Evolutionary conservation across 2,113 vertebrate species (phyloP).

Genomic region (Poeciliopsis prolifica): DNA sequence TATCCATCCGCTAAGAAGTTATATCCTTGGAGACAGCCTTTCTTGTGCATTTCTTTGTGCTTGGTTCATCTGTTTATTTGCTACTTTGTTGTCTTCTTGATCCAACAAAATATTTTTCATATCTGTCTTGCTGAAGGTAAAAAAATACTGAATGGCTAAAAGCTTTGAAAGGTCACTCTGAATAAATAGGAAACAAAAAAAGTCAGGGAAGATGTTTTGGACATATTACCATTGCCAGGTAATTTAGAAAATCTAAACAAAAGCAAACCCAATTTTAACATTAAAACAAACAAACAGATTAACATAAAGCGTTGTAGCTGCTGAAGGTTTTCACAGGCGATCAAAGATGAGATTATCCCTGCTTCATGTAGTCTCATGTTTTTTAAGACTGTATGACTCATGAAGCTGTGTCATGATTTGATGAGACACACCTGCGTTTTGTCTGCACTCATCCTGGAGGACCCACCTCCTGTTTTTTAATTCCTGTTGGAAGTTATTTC

Average conservation of each 20-base stretch:
- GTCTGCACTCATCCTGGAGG: conserved; percentile 15
- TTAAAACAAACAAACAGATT: conserved; percentile 4
- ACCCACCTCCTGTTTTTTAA: neutral
- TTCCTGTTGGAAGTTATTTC: too few relatives aligned
- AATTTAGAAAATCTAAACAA: conserved; percentile 38
- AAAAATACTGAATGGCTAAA: conserved; percentile 18
- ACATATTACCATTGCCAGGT: conserved; percentile 3
- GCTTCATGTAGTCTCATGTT: conserved; percentile 8
- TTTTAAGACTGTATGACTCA: neutral
- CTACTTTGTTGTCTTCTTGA: conserved; percentile 7
- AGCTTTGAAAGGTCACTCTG: conserved; percentile 18
- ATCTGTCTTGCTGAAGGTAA: conserved; percentile 22
- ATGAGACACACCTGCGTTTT: conserved; percentile 40
- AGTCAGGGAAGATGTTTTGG: conserved; percentile 26
- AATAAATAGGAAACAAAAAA: conserved; percentile 42
- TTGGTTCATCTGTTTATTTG: conserved; percentile 43
- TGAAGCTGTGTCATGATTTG: conserved; percentile 31
- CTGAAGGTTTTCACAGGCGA: conserved; percentile 19
- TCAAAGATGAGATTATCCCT: conserved; percentile 5
- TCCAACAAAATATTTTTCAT: conserved; percentile 1
- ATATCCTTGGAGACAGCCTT: neutral
- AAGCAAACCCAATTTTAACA: too few relatives aligned
- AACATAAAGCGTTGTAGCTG: conserved; percentile 3
- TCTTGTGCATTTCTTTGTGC: conserved; percentile 10
- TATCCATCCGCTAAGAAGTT: conserved; percentile 10